Evolutionary conservation across 1,140 invertebrate species (phyloP), one percentile per base, ranked within the genome.

Genomic region (Aphelinus atriplicis): DNA sequence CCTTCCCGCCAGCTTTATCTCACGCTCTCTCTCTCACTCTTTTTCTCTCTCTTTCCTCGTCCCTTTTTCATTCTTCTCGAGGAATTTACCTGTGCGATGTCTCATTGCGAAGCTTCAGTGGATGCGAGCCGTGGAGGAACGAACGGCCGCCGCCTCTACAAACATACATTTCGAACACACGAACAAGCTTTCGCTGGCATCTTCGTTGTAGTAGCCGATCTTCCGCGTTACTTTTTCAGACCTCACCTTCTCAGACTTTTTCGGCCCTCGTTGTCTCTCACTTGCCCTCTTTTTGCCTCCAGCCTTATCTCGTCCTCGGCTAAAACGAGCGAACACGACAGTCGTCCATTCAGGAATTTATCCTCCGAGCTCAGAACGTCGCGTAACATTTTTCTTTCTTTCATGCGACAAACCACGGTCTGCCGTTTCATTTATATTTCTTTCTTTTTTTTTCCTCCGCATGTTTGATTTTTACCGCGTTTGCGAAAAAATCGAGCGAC

Each of bases 221-320:
- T 7, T n/a, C 3, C 10, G 66, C 55, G 58, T 48, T 48, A 26
- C 26, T 26, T 26, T 26, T 26, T 26, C 26, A 26, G 26, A 26
- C 26, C 26, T 26, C 26, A 26, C 26, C 26, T 26, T 26, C 26
- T 26, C 26, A 26, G 26, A 26, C 26, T 26, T 26, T 26, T 26
- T 71, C 50, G 6, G 56, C 45, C 43, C 7, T 64, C 62, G 7
- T 57, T 79, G 75, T 78, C 71, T 76, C 75, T 73, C 77, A 70
- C 74, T 78, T 50, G 51, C 26, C 75, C 75, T 1, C 56, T 58
- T 7, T 67, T 9, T 73, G 6, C 50, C 69, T 71, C 57, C 61
- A 45, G n/a, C 61, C 45, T 64, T 58, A 63, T 5, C 68, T 62
- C 3, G 48, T 55, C 64, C 42, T 43, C 4, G 51, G 3, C 56